Percentiles rank a stretch among this genome's conserved stretches.
Evolutionary conservation across 2,888 invertebrate genomes (phyloP).

Genomic region (Thysanoteuthis rhombus): DNA sequence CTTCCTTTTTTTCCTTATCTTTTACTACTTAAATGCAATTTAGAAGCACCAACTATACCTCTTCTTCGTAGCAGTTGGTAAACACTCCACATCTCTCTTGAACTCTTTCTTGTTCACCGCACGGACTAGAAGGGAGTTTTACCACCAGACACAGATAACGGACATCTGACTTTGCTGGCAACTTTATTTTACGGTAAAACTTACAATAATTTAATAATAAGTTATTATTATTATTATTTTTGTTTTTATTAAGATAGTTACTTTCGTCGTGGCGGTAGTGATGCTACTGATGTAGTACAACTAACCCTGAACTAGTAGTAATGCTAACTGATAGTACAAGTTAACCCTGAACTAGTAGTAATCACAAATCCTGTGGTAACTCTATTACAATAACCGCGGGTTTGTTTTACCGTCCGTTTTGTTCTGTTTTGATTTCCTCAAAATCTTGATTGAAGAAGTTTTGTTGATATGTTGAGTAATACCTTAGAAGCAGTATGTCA

Average conservation of each 20-base stretch:
- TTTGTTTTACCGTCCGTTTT: neutral
- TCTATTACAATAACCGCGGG: neutral
- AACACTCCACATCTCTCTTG: neutral
- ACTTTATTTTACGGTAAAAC: neutral
- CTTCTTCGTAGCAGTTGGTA: neutral
- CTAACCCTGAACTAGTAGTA: neutral
- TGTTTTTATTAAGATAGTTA: neutral
- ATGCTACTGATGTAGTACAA: too few relatives aligned
- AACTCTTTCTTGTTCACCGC: too few relatives aligned
- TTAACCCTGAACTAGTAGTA: neutral
- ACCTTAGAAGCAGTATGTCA: too few relatives aligned
- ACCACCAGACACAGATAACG: neutral
- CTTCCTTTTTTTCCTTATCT: neutral
- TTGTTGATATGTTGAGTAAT: neutral
- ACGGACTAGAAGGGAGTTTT: neutral
- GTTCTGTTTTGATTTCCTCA: neutral
- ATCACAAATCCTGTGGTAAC: neutral
- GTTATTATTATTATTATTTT: neutral
- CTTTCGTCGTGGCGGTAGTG: too few relatives aligned
- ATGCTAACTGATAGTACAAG: too few relatives aligned
- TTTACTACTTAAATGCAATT: neutral
- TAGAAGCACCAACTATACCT: constrained; percentile 12
- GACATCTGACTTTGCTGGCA: neutral
- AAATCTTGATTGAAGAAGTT: neutral
- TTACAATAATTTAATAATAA: too few relatives aligned